Evolutionary conservation across 2,888 invertebrate species (phyloP), one percentile per base, ranked within the genome.

Genomic region (Eupithecia subumbrata): DNA sequence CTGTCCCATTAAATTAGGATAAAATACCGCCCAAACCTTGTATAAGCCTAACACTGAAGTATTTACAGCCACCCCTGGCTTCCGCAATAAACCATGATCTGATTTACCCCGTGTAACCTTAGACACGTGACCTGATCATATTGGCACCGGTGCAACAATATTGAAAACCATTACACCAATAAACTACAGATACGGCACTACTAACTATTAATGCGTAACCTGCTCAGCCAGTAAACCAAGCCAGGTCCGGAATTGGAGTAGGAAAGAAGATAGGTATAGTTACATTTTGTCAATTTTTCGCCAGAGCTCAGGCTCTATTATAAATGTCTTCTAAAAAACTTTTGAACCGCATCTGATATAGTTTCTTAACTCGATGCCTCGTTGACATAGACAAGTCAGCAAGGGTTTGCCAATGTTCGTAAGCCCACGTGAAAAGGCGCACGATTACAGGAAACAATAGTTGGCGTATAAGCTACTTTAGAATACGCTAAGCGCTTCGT

Each of bases 81-180:
- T 85, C 84, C 80, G 77, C 84, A 79, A 84, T 83, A 84, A 83
- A 87, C 82, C 84, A 82, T 83, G 86, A 86, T 88, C 86, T 88
- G 89, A 88, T 86, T 89, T 87, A 88, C 84, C 84, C 84, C 83
- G 80, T 84, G 89, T 88, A 90, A 90, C 86, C 79, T 86, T 85
- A 90, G 87, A 86, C 89, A 90, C 89, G 89, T 90, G 90, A 87
- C 87, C 85, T 79, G 82, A 84, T 86, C 84, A 86, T 81, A 84
- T 83, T 83, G 83, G 82, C 81, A 83, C 78, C 82, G 82, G 80
- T 87, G 86, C 86, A 88, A 82, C 83, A 82, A 82, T 82, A 84
- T 78, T 82, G 78, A 83, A 79, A 40, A 71, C 25, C 69, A 69
- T 56, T 5, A 60, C 12, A 71, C 16, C 18, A 64, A 11, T 48